phyloP scores from a whole-genome alignment of 92 coral and sea anemone genomes.

The Actinostola sp. region DNA sequence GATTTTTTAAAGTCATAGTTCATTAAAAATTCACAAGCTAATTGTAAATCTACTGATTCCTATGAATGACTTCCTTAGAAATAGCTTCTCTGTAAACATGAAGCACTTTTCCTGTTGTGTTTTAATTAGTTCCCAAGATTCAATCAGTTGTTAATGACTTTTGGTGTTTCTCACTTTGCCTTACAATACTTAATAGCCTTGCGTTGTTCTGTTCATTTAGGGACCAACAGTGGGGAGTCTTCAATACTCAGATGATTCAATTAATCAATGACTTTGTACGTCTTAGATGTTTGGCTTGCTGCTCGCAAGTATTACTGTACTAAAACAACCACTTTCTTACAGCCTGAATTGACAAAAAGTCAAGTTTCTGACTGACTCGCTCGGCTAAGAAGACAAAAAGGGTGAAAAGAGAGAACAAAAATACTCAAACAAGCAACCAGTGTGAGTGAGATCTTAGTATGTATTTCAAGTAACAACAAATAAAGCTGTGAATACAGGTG shows the following conservation, averaged over 20 bases:
- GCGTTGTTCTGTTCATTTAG: conserved; percentile 1
- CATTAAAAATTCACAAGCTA: conserved; percentile 39
- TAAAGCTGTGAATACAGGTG: conserved; percentile 10
- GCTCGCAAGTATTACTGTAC: too few species aligned
- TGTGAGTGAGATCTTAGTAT: neutral
- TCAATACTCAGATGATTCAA: too few species aligned
- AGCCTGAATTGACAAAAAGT: too few species aligned
- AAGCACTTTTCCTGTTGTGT: conserved; percentile 34
- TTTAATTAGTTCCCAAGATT: conserved; percentile 37
- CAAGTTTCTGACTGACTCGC: too few species aligned
- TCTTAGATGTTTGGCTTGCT: too few species aligned
- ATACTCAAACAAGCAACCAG: neutral
- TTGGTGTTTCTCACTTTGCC: conserved; percentile 11
- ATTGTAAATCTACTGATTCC: conserved; percentile 13
- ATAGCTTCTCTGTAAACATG: conserved; percentile 4
- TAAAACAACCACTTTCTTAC: too few species aligned
- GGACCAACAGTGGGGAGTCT: too few species aligned
- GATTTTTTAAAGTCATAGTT: neutral
- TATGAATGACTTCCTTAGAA: conserved; percentile 22
- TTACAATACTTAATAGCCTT: conserved; percentile 4
- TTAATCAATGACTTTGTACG: too few species aligned
- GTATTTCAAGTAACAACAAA: neutral
- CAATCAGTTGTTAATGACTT: conserved; percentile 42
- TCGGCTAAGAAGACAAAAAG: neutral
- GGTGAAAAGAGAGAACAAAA: neutral